Percentiles rank a stretch among this genome's conserved stretches.
These are phyloP conservation scores for Drosophila trapezifrons DNA, from an alignment of 1,140 invertebrate genomes.

Conservation along the genomic window DNA sequence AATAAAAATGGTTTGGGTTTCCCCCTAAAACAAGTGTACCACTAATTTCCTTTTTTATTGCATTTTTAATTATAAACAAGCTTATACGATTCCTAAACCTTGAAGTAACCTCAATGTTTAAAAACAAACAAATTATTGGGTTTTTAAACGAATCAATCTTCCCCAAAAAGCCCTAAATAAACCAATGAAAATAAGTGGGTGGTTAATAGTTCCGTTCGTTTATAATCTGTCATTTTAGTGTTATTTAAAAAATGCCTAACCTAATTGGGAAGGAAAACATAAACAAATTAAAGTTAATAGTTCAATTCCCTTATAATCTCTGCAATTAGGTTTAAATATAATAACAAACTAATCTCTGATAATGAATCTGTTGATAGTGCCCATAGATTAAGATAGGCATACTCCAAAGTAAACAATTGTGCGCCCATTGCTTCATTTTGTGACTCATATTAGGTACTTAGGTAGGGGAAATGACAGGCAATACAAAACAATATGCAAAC, in stretches of 20 bases:
- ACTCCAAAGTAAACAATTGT: background rate
- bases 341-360: slow-evolving; percentile 27
- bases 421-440: background rate
- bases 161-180: slow-evolving; percentile 1
- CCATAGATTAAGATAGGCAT: background rate
- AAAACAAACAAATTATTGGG: slow-evolving; percentile 3
- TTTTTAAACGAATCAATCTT: slow-evolving; percentile 12
- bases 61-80: slow-evolving; percentile 13
- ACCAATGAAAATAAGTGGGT: background rate
- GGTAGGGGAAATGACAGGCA: background rate
- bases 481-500: slow-evolving; percentile 7
- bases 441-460: background rate
- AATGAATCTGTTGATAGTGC: slow-evolving; percentile 10
- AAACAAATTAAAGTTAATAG: slow-evolving; percentile 4
- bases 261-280: background rate
- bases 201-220: slow-evolving; percentile 1
- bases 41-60: slow-evolving; percentile 9
- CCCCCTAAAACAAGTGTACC: slow-evolving; percentile 8
- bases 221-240: background rate
- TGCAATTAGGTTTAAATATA: slow-evolving; percentile 11
- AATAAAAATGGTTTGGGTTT: slow-evolving; percentile 13
- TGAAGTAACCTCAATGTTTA: slow-evolving; percentile 1
- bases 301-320: slow-evolving; percentile 2
- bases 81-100: background rate
- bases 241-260: slow-evolving; percentile 1